Evolutionary conservation across 2,797 vertebrate species (phyloP).

Genomic region (Alauda arvensis): DNA sequence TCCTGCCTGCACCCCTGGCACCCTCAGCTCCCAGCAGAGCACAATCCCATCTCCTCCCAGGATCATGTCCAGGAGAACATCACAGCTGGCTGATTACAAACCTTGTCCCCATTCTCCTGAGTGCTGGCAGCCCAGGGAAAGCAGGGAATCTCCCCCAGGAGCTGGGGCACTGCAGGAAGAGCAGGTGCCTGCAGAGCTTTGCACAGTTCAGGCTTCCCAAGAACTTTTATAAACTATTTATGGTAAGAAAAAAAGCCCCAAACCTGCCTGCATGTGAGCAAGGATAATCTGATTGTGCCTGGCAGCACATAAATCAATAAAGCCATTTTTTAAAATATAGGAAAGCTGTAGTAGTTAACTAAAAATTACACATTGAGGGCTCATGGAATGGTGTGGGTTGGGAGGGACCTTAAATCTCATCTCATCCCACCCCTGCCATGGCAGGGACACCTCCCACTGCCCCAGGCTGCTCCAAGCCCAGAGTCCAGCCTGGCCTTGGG

Average conservation of each 20-base stretch:
- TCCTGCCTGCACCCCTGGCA: neutral
- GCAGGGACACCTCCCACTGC: neutral
- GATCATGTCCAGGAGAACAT: neutral
- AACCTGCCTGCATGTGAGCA: neutral
- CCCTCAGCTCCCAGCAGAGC: neutral
- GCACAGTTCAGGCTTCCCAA: neutral
- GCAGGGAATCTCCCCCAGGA: neutral
- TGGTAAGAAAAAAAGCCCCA: neutral
- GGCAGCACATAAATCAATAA: neutral
- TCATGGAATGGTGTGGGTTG: neutral
- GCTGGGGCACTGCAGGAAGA: neutral
- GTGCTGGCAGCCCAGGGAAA: neutral
- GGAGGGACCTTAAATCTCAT: neutral
- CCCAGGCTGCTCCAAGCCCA: neutral
- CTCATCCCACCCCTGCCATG: no score
- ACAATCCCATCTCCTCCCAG: neutral
- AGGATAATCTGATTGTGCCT: neutral
- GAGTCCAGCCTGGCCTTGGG: neutral
- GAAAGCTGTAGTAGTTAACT: neutral
- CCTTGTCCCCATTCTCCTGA: neutral
- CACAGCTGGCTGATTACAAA: neutral
- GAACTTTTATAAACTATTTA: neutral
- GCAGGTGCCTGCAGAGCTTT: neutral
- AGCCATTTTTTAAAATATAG: rapidly evolving
- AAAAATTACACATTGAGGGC: neutral